These are phyloP conservation scores for Rutpela maculata DNA, from an alignment of 2,888 invertebrate species.

Conservation along the genomic window DNA sequence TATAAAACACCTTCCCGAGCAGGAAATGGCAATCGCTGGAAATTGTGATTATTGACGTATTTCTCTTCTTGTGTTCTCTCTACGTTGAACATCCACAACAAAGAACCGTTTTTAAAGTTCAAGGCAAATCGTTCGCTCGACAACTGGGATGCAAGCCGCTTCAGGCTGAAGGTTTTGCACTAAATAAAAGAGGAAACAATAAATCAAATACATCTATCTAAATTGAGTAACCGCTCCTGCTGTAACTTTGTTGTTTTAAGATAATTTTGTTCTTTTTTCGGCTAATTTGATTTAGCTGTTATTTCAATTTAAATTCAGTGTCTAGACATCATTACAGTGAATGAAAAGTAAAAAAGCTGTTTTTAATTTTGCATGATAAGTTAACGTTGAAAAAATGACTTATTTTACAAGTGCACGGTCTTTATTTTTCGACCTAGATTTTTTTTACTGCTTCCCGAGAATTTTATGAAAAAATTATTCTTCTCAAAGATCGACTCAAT, in stretches of 20 bases:
- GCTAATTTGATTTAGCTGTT: not conserved
- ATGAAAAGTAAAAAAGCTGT: too few species aligned
- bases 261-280: not conserved
- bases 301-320: not conserved
- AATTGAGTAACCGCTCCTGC: constrained; percentile 9
- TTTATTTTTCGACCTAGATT: too few species aligned
- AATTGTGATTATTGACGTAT: constrained; percentile 38
- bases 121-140: constrained; percentile 28
- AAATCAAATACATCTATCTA: constrained; percentile 11
- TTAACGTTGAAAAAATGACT: too few species aligned
- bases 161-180: constrained; percentile 2
- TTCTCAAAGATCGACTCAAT: too few species aligned
- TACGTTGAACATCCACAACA: constrained; percentile 24
- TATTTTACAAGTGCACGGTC: too few species aligned
- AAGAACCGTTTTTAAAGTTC: constrained; percentile 42
- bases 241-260: constrained; percentile 7
- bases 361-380: too few species aligned
- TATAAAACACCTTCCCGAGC: constrained; percentile 26
- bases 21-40: constrained; percentile 40
- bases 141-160: not conserved
- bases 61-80: constrained; percentile 27
- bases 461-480: too few species aligned
- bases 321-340: not conserved
- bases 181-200: constrained; percentile 8
- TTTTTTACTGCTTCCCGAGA: too few species aligned